Evolutionary conservation across 2,797 vertebrate species (phyloP).

Genomic region (Phylloscopus collybita): DNA sequence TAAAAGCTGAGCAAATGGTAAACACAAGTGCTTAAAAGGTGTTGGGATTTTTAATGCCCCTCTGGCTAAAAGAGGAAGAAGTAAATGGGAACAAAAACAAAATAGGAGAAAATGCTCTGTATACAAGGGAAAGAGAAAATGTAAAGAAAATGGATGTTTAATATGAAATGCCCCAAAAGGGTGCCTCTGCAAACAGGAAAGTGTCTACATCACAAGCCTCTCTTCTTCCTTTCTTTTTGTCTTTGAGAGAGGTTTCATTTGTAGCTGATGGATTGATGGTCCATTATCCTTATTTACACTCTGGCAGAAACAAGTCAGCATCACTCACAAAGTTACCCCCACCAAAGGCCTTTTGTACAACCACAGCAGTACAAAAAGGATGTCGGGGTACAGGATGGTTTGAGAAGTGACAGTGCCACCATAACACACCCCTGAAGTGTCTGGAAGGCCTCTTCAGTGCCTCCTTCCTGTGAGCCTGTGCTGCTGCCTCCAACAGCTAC

Average conservation of each 20-base stretch:
- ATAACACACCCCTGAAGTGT: not conserved
- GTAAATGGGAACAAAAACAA: not conserved
- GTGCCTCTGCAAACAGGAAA: not conserved
- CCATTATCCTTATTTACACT: not conserved
- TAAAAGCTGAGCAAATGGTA: constrained; percentile 11
- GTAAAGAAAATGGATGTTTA: not conserved
- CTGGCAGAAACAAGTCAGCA: not conserved
- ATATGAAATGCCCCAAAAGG: not conserved
- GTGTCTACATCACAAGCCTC: not conserved
- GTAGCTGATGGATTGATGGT: not conserved
- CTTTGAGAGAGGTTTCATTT: not conserved
- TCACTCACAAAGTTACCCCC: not conserved
- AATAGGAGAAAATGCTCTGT: not conserved
- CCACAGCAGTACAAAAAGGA: not conserved
- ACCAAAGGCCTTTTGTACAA: not conserved
- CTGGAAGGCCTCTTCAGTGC: not conserved
- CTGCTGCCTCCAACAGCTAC: not conserved
- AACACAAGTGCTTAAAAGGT: constrained; percentile 39
- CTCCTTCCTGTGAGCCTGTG: not conserved
- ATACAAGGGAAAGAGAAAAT: not conserved
- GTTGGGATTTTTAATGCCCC: not conserved
- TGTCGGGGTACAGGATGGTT: not conserved
- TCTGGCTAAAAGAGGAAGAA: constrained; percentile 17
- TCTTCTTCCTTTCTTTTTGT: not conserved
- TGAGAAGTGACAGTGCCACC: not conserved